phyloP scores from a whole-genome alignment of 2,113 vertebrate genomes.

The Neofelis nebulosa region DNA sequence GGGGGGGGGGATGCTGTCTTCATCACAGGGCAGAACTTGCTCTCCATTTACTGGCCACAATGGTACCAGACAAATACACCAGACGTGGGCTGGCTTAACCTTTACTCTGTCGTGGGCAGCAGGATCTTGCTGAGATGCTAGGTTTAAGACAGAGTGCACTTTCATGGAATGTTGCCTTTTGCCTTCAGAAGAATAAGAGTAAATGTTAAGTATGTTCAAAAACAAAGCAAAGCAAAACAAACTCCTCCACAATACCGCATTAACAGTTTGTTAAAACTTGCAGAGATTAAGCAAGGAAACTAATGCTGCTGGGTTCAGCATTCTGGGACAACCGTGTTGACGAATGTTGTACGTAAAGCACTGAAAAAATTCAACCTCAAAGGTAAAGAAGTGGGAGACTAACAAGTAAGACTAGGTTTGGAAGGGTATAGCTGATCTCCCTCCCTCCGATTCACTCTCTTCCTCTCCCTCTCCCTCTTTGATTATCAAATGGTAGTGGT shows the following conservation, averaged over 20 bases:
- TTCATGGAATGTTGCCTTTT: background rate
- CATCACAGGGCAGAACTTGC: background rate
- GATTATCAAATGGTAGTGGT: background rate
- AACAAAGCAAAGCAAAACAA: background rate
- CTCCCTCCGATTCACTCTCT: background rate
- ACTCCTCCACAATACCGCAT: background rate
- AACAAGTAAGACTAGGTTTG: background rate
- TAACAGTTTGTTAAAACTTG: conserved; percentile 41
- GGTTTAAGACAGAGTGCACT: background rate
- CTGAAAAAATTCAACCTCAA: background rate
- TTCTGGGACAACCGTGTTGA: background rate
- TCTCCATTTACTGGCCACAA: accelerated
- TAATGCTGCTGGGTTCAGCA: background rate
- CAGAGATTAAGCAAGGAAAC: conserved; percentile 1
- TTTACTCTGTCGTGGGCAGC: background rate
- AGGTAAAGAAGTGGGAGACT: background rate
- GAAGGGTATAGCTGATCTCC: background rate
- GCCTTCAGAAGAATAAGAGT: background rate
- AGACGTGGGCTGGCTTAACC: background rate
- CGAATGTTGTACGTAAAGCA: background rate
- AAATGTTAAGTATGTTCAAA: background rate
- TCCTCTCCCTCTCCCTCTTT: accelerated
- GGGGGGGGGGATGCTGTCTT: background rate
- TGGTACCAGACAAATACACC: background rate
- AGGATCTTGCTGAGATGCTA: background rate